Base-by-base conservation (phyloP, 2,113 vertebrate genomes). In the Ciconia boyciana region DNA sequence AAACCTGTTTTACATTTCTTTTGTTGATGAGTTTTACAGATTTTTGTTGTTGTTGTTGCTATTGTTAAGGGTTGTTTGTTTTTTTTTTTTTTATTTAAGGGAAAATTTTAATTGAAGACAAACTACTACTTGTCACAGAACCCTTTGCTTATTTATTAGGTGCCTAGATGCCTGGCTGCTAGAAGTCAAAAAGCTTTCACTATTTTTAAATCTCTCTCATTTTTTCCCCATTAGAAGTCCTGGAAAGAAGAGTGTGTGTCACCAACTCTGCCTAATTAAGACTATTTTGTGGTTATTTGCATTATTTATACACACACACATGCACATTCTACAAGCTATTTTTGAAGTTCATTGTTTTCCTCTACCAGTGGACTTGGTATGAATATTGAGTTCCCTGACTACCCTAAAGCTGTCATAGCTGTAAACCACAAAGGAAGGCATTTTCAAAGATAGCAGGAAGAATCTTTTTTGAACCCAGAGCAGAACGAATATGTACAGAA, bases 81-180 rank as follows among this genome's bases (percentile, higher is more conserved):
- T 7, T 24, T 2, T 8, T 58, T 25, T 10, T 34, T 44, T 54
- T 62, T 48, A 57, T 61, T 44, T 62, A 48, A 72, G 13, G 7
- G 16, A 41, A 4, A 34, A 46, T 74, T 92, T 91, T 44, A 87
- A 70, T 28, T 55, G 34, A 86, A 90, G 9, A 60, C 41, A 84
- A 79, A 92, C 26, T 4, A 52, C 11, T 61, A 41, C 17, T 54
- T 91, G 10, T 48, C 15, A 62, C 17, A 78, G 39, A 92, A 66
- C 3, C 7, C 1, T 71, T 70, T 90, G 6, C 3, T 86, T 51
- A 49, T 69, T 61, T 86, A n/a, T 69, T 48, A 64, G 6, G 1
- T 58, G 21, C 7, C 5, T 2, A 39, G 39, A 39, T 1, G 1
- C 8, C 25, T 80, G 28, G 1, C 16, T 65, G 16, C 7, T 77